Percentiles rank a stretch among this genome's conserved stretches.
Conservation (phyloP, 2,113 vertebrate species). For the Callorhinus ursinus region DNA sequence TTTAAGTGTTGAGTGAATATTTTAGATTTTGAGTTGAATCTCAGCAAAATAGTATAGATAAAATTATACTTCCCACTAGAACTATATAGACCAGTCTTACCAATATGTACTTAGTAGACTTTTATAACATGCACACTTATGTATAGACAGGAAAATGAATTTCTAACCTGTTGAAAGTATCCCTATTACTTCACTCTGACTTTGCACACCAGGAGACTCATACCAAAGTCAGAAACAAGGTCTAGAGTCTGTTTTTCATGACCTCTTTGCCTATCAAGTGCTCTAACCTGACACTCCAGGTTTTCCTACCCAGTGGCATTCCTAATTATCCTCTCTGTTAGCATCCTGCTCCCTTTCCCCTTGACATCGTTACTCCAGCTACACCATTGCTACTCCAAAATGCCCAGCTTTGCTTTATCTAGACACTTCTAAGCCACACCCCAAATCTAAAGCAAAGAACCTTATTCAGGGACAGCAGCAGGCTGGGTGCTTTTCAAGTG, state of each 20-base stretch:
- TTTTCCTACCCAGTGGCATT: not conserved
- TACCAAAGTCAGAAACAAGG: not conserved
- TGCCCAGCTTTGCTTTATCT: not conserved
- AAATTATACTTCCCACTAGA: not conserved
- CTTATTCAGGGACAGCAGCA: not conserved
- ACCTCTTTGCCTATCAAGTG: not conserved
- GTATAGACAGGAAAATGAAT: not conserved
- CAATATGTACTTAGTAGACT: not conserved
- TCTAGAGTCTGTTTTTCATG: not conserved
- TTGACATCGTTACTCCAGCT: not conserved
- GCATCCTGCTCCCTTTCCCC: not conserved
- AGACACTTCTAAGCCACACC: not conserved
- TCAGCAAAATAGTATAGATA: not conserved
- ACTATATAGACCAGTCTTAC: not conserved
- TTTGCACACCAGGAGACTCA: not conserved
- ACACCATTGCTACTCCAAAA: not conserved
- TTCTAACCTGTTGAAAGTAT: not conserved
- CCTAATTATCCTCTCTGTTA: not conserved
- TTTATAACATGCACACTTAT: not conserved
- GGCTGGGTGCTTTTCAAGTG: not conserved
- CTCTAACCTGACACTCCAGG: not conserved
- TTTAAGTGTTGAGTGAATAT: not conserved
- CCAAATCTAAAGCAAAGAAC: not conserved
- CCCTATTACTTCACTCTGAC: not conserved
- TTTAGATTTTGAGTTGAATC: conserved; percentile 2